Base-by-base conservation (phyloP, 2,888 invertebrate genomes). In the Scaptomyza reducta region DNA sequence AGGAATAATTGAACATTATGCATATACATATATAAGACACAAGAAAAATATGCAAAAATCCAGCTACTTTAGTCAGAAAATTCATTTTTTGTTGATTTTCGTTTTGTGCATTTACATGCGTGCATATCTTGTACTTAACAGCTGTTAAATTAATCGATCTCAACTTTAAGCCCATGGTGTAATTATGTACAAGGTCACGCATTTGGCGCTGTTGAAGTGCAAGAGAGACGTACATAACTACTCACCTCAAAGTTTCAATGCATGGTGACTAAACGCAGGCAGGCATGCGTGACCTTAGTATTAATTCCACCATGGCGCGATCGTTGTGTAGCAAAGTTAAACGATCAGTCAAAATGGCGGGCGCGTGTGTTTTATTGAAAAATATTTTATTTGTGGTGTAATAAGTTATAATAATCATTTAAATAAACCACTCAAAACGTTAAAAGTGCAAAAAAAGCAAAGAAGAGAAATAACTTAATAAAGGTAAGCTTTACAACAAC, bases 321-420 rank as follows among this genome's bases (percentile, higher is more conserved):
- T n/a, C 6, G 35, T 27, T 27, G 27, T 27, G 27, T 7, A 6
- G 27, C 27, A 4, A 2, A 25, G 5, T 25, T 27, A 27, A 10
- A 41, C 54, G 10, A 51, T 40, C 16, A 9, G 6, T 16, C 11
- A 14, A 35, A 50, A 14, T 50, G 35, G 35, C 50, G 49, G 22
- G 1, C 7, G 14, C 35, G 22, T 6, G 7, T 50, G 7, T 5
- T 10, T 11, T 50, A 10, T 6, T 47, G 6, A 35, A 11, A 7
- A 10, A 22, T 3, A n/a, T 6, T 22, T 10, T 22, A 2, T 4
- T 18, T 3, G n/a, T 22, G n/a, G 18, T 49, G 14, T 3, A 16
- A 6, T 49, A 35, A 35, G 11, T 22, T n/a, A 18, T 3, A 22
- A 49, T 22, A 1, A 35, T 0, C 1, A 1, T 13, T n/a, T 10